phyloP scores from a whole-genome alignment of 2,113 vertebrate genomes.

The Salvelinus alpinus region DNA sequence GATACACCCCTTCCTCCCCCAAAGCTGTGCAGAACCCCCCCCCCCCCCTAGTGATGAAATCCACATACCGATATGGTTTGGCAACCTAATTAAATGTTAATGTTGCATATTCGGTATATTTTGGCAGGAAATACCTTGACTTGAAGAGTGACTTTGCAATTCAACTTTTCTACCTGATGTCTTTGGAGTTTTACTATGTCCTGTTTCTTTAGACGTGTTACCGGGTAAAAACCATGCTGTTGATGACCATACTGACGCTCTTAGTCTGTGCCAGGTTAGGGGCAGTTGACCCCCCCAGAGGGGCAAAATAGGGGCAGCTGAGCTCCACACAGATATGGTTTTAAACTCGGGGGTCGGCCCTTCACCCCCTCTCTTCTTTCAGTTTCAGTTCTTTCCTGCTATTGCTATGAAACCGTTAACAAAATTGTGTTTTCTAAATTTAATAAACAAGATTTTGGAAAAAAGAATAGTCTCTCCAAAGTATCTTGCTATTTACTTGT shows the following conservation, averaged over 20 bases:
- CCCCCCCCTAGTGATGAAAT: conserved; percentile 35
- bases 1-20: conserved; percentile 26
- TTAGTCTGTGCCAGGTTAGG: conserved; percentile 62
- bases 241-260: conserved; percentile 51
- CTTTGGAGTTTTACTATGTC: conserved; percentile 68
- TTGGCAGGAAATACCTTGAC: conserved; percentile 74
- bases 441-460: conserved; percentile 81
- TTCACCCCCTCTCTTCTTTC: conserved; percentile 56
- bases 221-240: conserved; percentile 42
- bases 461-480: conserved; percentile 29
- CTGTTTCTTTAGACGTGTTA: conserved; percentile 53
- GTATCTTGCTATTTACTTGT: background rate
- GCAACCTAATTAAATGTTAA: conserved; percentile 69
- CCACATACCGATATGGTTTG: conserved; percentile 56
- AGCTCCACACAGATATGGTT: conserved; percentile 56
- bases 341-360: conserved; percentile 78
- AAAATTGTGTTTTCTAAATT: conserved; percentile 83
- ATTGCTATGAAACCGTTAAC: conserved; percentile 77
- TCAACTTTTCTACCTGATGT: conserved; percentile 82
- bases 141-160: conserved; percentile 78
- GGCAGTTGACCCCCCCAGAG: conserved; percentile 57
- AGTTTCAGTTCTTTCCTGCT: conserved; percentile 75
- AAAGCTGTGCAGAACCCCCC: conserved; percentile 61
- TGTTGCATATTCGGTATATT: conserved; percentile 69
- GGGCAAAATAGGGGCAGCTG: conserved; percentile 31